Evolutionary conservation across 2,113 vertebrate species (phyloP).

Genomic region (Ammospiza nelsoni): DNA sequence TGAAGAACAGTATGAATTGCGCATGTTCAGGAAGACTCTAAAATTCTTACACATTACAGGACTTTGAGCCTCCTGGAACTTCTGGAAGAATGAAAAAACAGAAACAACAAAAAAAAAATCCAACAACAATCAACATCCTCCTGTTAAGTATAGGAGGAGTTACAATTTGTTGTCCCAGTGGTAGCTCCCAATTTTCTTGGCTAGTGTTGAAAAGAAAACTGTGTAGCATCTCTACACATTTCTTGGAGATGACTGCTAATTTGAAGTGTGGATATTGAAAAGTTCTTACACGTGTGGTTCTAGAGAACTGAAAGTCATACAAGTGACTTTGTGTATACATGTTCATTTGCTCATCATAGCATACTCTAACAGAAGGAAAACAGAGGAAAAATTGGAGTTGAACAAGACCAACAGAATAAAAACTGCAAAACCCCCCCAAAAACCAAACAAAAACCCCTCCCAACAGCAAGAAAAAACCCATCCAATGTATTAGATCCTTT

Average conservation of each 20-base stretch:
- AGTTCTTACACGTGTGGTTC: neutral
- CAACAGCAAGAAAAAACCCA: neutral
- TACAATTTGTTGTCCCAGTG: neutral
- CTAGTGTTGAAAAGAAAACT: neutral
- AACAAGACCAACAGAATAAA: neutral
- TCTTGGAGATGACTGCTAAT: neutral
- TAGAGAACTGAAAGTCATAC: neutral
- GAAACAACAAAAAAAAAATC: neutral
- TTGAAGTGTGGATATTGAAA: neutral
- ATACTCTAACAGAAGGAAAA: neutral
- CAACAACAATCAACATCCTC: neutral
- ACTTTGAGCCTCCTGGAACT: neutral
- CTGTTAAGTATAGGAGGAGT: neutral
- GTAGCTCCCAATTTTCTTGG: neutral
- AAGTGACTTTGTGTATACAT: neutral
- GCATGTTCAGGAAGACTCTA: neutral
- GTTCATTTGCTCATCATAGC: neutral
- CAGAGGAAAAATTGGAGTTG: neutral
- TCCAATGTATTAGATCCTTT: neutral
- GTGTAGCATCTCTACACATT: neutral
- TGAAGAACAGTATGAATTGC: neutral
- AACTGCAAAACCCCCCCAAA: rapidly evolving
- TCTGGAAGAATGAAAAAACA: neutral
- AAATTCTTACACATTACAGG: neutral
- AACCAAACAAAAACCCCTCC: neutral